Conservation (phyloP, 2,888 invertebrate genomes). For the Chalcis sispes region DNA sequence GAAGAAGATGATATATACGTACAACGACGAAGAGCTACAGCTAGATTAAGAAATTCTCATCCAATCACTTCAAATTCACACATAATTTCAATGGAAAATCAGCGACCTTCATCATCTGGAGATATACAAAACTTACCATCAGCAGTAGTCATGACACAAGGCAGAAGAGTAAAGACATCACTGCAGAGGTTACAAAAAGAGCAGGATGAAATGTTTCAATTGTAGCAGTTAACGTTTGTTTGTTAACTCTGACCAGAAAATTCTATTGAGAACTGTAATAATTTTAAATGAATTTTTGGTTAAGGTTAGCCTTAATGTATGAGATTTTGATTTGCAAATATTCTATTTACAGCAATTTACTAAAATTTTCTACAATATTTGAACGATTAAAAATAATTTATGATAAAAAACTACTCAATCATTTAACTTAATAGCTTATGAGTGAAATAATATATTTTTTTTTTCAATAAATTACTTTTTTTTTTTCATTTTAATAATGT, state of each 20-base stretch:
- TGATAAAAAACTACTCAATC: conserved; percentile 10
- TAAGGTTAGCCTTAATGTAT: conserved; percentile 20
- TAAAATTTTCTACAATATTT: conserved; percentile 25
- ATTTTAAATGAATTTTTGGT: conserved; percentile 44
- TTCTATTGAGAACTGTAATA: conserved; percentile 44
- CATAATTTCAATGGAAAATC: conserved; percentile 72
- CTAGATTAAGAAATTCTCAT: conserved; percentile 79
- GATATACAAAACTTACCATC: conserved; percentile 76
- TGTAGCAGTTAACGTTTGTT: conserved; percentile 81
- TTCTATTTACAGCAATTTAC: conserved; percentile 1
- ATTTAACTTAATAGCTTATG: no score
- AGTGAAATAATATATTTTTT: no score
- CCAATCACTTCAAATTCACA: conserved; percentile 74
- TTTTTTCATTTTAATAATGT: conserved; percentile 15
- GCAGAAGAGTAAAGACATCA: conserved; percentile 87
- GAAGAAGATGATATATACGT: conserved; percentile 79
- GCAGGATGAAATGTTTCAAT: conserved; percentile 93
- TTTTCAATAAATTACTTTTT: background rate
- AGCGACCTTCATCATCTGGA: conserved; percentile 78
- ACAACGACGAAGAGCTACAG: conserved; percentile 78
- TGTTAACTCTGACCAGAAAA: conserved; percentile 27
- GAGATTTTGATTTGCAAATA: conserved; percentile 26
- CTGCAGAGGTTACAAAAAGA: conserved; percentile 88
- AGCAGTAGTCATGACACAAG: conserved; percentile 87
- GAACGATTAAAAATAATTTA: conserved; percentile 38